phyloP scores from a whole-genome alignment of 2,888 invertebrate species.

The Oscheius sp. region DNA sequence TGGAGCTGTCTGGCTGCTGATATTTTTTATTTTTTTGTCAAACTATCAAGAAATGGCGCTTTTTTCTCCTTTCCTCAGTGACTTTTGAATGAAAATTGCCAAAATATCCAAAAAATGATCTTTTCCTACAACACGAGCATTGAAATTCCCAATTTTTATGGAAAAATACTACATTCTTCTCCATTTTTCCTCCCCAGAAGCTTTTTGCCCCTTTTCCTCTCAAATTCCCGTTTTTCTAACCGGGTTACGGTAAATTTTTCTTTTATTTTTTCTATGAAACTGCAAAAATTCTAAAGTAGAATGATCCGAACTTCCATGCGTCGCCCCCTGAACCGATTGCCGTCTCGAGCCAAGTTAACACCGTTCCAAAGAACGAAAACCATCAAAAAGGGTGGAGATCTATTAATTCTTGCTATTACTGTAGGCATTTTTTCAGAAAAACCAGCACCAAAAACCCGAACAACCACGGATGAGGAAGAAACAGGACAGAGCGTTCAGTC shows the following conservation, averaged over 20 bases:
- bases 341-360: slow-evolving; percentile 1
- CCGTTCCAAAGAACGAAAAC: slow-evolving; percentile 9
- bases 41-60: no score
- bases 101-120: no score
- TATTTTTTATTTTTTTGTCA: no score
- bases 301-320: slow-evolving; percentile 32
- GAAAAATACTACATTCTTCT: no score
- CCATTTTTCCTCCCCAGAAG: background rate
- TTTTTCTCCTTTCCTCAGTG: no score
- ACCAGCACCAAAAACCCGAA: slow-evolving; percentile 11
- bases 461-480: slow-evolving; percentile 16
- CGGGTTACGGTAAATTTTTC: background rate
- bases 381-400: background rate
- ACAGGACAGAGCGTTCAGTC: background rate
- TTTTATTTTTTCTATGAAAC: background rate
- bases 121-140: no score
- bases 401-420: background rate
- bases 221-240: no score
- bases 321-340: slow-evolving; percentile 11
- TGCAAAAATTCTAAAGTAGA: no score
- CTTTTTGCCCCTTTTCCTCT: no score
- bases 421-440: slow-evolving; percentile 8
- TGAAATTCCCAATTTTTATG: no score
- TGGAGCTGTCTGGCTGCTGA: no score
- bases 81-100: no score